These are phyloP conservation scores for Peromyscus maniculatus DNA, from an alignment of 2,113 vertebrate genomes.

Conservation along the genomic window DNA sequence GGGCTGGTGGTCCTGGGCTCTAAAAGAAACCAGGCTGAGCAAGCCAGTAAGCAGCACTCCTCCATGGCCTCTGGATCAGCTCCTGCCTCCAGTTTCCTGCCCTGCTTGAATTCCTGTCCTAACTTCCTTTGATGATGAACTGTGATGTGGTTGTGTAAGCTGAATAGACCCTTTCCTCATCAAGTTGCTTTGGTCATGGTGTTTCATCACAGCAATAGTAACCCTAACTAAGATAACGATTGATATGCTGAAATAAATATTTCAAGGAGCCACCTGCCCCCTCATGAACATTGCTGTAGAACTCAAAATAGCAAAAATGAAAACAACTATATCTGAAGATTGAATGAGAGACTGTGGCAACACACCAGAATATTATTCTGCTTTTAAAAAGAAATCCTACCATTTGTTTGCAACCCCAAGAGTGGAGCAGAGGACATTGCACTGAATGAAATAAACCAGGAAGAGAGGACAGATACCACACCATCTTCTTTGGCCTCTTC, in stretches of 20 bases:
- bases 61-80: neutral
- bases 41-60: neutral
- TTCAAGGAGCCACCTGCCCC: neutral
- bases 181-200: neutral
- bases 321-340: neutral
- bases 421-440: neutral
- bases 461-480: fast-evolving
- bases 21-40: neutral
- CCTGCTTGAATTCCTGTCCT: neutral
- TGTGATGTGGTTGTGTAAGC: neutral
- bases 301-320: neutral
- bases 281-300: neutral
- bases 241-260: neutral
- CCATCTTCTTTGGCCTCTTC: neutral
- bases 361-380: neutral
- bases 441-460: neutral
- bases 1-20: neutral
- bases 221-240: neutral
- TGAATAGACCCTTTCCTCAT: neutral
- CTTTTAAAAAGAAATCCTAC: neutral
- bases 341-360: neutral
- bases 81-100: neutral
- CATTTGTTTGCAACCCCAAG: neutral
- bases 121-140: neutral
- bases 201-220: neutral